Evolutionary conservation across 2,797 vertebrate genomes (phyloP).

Genomic region (Centropyge bicolor): DNA sequence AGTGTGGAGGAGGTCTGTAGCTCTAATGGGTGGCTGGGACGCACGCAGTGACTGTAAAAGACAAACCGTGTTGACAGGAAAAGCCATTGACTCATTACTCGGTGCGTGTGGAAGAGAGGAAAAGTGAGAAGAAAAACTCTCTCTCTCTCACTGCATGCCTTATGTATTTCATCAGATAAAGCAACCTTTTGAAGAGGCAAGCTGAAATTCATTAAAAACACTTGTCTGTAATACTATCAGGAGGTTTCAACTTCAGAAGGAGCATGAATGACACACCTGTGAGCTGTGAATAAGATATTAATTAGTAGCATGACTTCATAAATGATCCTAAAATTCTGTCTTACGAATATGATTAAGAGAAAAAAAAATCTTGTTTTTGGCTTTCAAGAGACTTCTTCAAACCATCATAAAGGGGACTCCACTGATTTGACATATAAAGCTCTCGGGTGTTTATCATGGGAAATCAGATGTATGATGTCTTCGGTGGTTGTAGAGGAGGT

Average conservation of each 20-base stretch:
- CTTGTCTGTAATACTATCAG: slow-evolving; percentile 8
- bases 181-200: slow-evolving; percentile 20
- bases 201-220: slow-evolving; percentile 20
- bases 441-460: background rate
- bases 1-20: slow-evolving; percentile 60
- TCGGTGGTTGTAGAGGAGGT: slow-evolving; percentile 3
- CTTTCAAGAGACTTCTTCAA: slow-evolving; percentile 3
- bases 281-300: slow-evolving; percentile 38
- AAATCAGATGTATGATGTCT: slow-evolving; percentile 4
- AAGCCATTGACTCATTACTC: slow-evolving; percentile 53
- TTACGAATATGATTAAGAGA: slow-evolving; percentile 5
- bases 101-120: slow-evolving; percentile 26
- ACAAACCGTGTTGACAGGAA: slow-evolving; percentile 57
- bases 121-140: slow-evolving; percentile 20
- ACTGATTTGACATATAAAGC: background rate
- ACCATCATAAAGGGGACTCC: background rate
- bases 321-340: slow-evolving; percentile 23
- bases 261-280: slow-evolving; percentile 43
- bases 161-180: slow-evolving; percentile 48
- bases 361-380: background rate
- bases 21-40: slow-evolving; percentile 53
- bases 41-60: slow-evolving; percentile 58
- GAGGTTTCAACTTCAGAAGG: background rate
- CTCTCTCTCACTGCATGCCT: slow-evolving; percentile 14
- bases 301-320: slow-evolving; percentile 18